Base-by-base conservation (phyloP, 2,797 vertebrate genomes). In the Micropoecilia bifurca region DNA sequence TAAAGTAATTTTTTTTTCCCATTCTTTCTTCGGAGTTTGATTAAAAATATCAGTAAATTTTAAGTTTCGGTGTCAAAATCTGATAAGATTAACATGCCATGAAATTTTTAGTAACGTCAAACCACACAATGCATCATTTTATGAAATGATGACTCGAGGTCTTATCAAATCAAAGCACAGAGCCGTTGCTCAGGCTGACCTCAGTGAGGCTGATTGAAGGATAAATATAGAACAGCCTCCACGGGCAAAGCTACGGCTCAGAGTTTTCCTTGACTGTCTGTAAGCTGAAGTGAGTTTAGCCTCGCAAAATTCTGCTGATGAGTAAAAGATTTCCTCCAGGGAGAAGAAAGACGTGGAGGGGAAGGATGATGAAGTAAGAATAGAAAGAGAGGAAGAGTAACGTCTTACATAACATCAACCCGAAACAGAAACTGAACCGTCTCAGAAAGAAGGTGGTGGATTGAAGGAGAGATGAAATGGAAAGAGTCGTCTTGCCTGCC, bases 271-370 rank as follows among this genome's bases (percentile, higher is more conserved):
- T 47, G 7, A 18, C 74, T 69, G 75, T 25, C 63, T 83, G 30
- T 22, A 46, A 76, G 80, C 61, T 43, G 45, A 39, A 80, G 78
- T 36, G 73, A 84, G 71, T 75, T 77, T 47, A 76, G 80, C 75
- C 71, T 68, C 55, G 48, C 75, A 66, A 73, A 85, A 74, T 80
- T 86, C 20, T 75, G 78, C 82, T 48, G 78, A 66, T 75, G 71
- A 84, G 73, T 74, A 74, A 75, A 75, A 75, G 66, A 57, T 59
- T 81, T 80, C 77, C 80, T 75, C 71, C 12, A 3, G 82, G 76
- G 78, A 82, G 74, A 55, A 30, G n/a, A 74, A 41, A 43, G 30
- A n/a, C 63, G 2, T 9, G 41, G 55, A 80, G 73, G 73, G 33
- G 28, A 50, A 20, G 69, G 73, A 48, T 30, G 78, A 66, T 81